Evolutionary conservation across 37 sponge, comb jelly and placozoan genomes (phyloP).

Genomic region (Hormiphora californensis): DNA sequence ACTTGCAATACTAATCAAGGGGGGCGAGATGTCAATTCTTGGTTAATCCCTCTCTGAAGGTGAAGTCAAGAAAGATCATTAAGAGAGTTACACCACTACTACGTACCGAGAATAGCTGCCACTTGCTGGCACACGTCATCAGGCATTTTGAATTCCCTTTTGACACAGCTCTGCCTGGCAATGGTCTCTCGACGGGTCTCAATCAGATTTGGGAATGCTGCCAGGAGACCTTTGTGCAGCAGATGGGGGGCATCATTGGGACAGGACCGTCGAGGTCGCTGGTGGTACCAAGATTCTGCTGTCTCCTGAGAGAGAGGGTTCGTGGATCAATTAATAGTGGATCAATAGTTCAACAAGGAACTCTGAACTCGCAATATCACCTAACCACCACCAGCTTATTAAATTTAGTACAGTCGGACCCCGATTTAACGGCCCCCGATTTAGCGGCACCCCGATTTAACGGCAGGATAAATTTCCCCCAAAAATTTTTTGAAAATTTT

Average conservation of each 20-base stretch:
- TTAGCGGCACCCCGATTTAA: no score
- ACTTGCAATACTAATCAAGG: no score
- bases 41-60: no score
- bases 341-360: no score
- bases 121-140: slow-evolving; percentile 49
- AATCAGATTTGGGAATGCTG: slow-evolving; percentile 24
- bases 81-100: neutral
- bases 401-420: no score
- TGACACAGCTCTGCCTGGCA: slow-evolving; percentile 35
- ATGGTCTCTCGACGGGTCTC: slow-evolving; percentile 27
- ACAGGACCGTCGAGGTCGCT: slow-evolving; percentile 4
- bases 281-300: slow-evolving; percentile 41
- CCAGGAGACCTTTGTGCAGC: slow-evolving; percentile 32
- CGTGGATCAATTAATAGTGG: no score
- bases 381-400: no score
- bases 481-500: no score
- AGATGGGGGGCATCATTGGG: slow-evolving; percentile 38
- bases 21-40: no score
- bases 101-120: slow-evolving; percentile 30
- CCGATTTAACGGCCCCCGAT: no score
- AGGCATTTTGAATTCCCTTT: slow-evolving; percentile 41
- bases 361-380: no score
- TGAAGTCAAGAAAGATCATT: neutral
- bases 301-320: slow-evolving; percentile 41
- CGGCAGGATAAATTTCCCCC: no score